Conservation (phyloP, 2,797 vertebrate genomes). For the Podargus strigoides region DNA sequence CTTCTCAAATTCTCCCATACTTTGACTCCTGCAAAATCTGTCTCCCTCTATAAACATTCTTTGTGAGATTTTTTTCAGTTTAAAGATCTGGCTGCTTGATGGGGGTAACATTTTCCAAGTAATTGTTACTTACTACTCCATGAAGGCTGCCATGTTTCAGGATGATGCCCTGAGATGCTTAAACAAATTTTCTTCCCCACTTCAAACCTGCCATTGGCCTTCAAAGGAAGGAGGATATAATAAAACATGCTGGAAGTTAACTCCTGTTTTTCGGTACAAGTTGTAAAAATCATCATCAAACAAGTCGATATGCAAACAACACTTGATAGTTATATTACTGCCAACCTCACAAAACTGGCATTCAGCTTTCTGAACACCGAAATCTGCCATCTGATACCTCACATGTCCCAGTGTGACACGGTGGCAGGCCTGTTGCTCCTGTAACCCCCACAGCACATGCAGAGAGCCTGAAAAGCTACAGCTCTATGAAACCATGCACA, state of each 20-base stretch:
- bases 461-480: not conserved
- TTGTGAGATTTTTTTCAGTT: not conserved
- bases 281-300: not conserved
- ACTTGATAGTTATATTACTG: not conserved
- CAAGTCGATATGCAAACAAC: not conserved
- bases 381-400: not conserved
- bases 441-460: not conserved
- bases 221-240: not conserved
- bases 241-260: not conserved
- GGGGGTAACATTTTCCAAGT: not conserved
- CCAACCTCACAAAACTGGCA: not conserved
- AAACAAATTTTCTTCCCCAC: conserved; percentile 98
- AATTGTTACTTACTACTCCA: conserved; percentile 92
- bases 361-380: not conserved
- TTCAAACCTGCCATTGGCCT: conserved; percentile 97
- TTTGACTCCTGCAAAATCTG: not conserved
- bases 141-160: conserved; percentile 98
- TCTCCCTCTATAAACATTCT: not conserved
- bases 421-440: not conserved
- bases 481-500: not conserved
- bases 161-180: conserved; percentile 98
- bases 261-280: not conserved
- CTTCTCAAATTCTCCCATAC: not conserved
- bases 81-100: not conserved
- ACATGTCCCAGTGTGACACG: not conserved